These are phyloP conservation scores for Chaetodon trifasciatus DNA, from an alignment of 2,797 vertebrate genomes.

Conservation along the genomic window DNA sequence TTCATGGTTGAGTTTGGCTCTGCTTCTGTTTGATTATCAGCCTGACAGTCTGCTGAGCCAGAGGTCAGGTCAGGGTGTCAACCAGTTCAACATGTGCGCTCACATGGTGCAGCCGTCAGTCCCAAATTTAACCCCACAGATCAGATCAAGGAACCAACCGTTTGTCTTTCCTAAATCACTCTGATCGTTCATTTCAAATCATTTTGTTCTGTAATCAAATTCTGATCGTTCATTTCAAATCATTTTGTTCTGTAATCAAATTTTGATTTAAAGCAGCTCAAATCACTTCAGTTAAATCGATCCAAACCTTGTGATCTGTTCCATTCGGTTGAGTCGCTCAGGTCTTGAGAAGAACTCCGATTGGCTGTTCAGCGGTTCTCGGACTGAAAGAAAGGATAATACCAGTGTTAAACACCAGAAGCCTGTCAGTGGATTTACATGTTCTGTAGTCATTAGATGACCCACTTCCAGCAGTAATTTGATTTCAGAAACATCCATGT, in stretches of 20 bases:
- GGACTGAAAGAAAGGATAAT: background rate
- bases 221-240: background rate
- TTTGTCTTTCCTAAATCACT: background rate
- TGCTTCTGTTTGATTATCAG: slow-evolving; percentile 16
- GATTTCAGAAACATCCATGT: background rate
- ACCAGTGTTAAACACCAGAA: background rate
- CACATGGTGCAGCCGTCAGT: background rate
- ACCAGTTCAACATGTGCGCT: background rate
- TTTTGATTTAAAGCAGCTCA: background rate
- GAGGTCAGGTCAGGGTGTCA: background rate
- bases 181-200: background rate
- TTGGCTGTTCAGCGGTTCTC: background rate
- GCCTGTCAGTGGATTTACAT: background rate
- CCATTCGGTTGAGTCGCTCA: background rate
- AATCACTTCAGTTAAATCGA: background rate
- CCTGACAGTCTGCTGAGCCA: background rate
- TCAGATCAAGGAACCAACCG: background rate
- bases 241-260: background rate
- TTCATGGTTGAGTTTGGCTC: slow-evolving; percentile 54
- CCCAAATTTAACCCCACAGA: background rate
- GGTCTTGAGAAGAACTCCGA: background rate
- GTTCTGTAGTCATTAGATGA: slow-evolving; percentile 8
- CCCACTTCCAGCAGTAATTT: background rate
- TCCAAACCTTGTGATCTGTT: slow-evolving; percentile 2
- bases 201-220: background rate